A percentile compares a stretch with the other conserved stretches of the same genome.
These are phyloP conservation scores for Bombylius discolor DNA, from an alignment of 2,888 invertebrate genomes.

Conservation along the genomic window DNA sequence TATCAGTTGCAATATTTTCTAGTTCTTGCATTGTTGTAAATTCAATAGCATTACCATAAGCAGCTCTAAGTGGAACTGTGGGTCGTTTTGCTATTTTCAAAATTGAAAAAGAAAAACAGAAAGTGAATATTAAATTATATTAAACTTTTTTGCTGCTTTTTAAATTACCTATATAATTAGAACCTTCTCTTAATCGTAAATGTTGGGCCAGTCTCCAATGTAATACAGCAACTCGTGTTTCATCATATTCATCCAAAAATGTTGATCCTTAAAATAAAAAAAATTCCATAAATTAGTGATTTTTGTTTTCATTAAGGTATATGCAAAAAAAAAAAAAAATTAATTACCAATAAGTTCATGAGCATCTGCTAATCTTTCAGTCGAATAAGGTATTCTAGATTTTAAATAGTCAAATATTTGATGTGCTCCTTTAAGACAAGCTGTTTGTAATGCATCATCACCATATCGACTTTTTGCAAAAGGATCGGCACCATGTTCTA, in stretches of 20 bases:
- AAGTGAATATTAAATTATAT: not conserved
- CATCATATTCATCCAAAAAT: conserved; percentile 76
- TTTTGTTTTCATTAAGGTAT: too few relatives aligned
- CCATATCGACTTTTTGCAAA: conserved; percentile 62
- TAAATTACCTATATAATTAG: conserved; percentile 26
- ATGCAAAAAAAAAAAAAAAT: not conserved
- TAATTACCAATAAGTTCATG: conserved; percentile 63
- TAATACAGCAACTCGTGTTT: conserved; percentile 52
- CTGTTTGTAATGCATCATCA: conserved; percentile 80
- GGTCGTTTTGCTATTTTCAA: conserved; percentile 38
- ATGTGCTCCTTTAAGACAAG: conserved; percentile 66
- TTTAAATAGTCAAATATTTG: conserved; percentile 59
- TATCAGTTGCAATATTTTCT: conserved; percentile 57
- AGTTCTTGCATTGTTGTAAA: conserved; percentile 61
- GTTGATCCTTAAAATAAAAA: conserved; percentile 45
- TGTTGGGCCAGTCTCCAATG: conserved; percentile 70
- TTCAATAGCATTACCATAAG: conserved; percentile 58
- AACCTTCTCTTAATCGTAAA: conserved; percentile 40
- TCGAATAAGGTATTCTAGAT: conserved; percentile 45
- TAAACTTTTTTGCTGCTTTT: not conserved
- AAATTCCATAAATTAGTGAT: not conserved
- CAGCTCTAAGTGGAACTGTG: conserved; percentile 42
- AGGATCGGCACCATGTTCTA: conserved; percentile 70
- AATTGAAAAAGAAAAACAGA: not conserved
- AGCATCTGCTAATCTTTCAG: conserved; percentile 66